These are phyloP conservation scores for Malaclemys terrapin DNA, from an alignment of 2,113 vertebrate species.

Conservation along the genomic window DNA sequence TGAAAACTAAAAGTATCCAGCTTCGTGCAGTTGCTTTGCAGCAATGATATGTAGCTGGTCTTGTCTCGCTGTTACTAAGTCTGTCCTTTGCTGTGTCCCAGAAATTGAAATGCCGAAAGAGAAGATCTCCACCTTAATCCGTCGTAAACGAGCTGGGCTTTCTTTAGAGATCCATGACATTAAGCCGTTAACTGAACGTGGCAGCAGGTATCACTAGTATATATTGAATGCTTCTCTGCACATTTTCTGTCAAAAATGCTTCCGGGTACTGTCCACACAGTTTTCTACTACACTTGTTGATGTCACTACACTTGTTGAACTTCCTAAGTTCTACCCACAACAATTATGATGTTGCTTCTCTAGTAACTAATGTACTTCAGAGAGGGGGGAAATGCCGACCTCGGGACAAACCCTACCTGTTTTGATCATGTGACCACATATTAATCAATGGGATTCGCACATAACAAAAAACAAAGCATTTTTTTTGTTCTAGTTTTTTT, in stretches of 20 bases:
- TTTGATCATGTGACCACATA: not conserved
- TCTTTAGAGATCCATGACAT: slow-evolving; percentile 6
- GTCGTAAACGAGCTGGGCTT: slow-evolving; percentile 12
- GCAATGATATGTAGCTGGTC: not conserved
- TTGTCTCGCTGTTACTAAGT: not conserved
- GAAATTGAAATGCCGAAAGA: slow-evolving; percentile 53
- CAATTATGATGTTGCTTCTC: not conserved
- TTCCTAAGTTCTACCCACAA: not conserved
- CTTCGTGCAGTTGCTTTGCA: not conserved
- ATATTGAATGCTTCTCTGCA: not conserved
- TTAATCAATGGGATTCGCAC: not conserved
- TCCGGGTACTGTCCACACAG: not conserved
- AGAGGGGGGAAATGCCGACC: not conserved
- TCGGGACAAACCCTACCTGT: not conserved
- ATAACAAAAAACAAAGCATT: not conserved
- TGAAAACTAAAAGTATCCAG: not conserved
- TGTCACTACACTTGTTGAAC: not conserved
- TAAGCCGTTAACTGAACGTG: slow-evolving; percentile 2
- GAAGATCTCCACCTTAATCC: slow-evolving; percentile 5
- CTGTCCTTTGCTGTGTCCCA: not conserved
- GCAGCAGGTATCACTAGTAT: slow-evolving; percentile 72
- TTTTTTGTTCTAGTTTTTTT: not conserved
- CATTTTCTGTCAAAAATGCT: not conserved
- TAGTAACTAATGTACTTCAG: not conserved
- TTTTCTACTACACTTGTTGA: not conserved